A percentile compares a stretch with the other conserved stretches of the same genome.
These are phyloP conservation scores for Lasioglossum villosulum DNA, from an alignment of 2,888 invertebrate species.

Conservation along the genomic window DNA sequence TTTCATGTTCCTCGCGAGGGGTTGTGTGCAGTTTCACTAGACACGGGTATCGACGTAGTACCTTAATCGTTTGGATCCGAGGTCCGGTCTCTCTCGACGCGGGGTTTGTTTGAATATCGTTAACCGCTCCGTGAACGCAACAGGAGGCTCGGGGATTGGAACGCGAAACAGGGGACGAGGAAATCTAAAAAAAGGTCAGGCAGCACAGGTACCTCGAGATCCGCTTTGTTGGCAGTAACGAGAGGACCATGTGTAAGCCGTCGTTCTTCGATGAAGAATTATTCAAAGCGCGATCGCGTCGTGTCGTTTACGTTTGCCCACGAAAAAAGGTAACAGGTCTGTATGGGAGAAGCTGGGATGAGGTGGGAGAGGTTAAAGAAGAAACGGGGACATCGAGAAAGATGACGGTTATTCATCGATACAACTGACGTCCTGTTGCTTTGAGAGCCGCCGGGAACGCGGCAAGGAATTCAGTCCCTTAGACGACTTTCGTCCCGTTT, in stretches of 20 bases:
- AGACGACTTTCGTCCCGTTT: conserved; percentile 61
- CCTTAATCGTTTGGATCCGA: conserved; percentile 42
- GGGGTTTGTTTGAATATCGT: conserved; percentile 80
- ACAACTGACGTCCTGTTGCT: conserved; percentile 46
- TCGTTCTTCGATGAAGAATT: conserved; percentile 21
- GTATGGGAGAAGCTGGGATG: not conserved
- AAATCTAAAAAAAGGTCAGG: not conserved
- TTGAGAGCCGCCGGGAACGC: conserved; percentile 48
- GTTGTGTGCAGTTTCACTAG: conserved; percentile 13
- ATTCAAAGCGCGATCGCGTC: conserved; percentile 38
- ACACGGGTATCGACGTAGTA: conserved; percentile 37
- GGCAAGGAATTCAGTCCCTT: conserved; percentile 62
- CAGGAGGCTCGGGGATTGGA: conserved; percentile 20
- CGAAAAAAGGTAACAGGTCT: conserved; percentile 5
- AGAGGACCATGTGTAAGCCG: conserved; percentile 39
- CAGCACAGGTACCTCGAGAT: conserved; percentile 36
- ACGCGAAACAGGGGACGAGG: conserved; percentile 22
- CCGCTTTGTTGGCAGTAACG: conserved; percentile 35
- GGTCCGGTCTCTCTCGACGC: conserved; percentile 27
- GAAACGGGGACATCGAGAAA: conserved; percentile 5
- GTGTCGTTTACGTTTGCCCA: not conserved
- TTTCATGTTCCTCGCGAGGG: not conserved
- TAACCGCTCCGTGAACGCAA: conserved; percentile 75
- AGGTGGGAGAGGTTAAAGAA: not conserved
- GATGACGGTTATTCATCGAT: conserved; percentile 50